Evolutionary conservation across 2,113 vertebrate genomes (phyloP), one percentile per base, ranked within the genome.

Genomic region (Chrysemys picta): DNA sequence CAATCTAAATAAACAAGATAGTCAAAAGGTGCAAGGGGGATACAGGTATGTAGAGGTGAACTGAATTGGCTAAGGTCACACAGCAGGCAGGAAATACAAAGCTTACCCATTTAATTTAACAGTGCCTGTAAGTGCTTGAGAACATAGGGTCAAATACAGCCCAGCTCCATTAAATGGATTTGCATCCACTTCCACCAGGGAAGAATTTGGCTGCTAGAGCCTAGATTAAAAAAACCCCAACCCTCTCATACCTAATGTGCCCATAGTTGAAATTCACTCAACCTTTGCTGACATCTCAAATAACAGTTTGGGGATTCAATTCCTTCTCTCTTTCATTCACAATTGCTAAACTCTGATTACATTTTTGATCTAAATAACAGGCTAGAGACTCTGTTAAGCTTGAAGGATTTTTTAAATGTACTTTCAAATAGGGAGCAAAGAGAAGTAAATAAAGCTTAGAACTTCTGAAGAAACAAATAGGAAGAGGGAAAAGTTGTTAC

Each of bases 121-220:
- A 24, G 4, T 69, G 24, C n/a, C 22, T 88, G 3, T 72, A 76
- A 8, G 21, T 89, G 79, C 80, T 38, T 38, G 25, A 13, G 45
- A 31, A 87, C 83, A 76, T 14, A 94, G 59, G 80, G 35, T 10
- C 78, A 81, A 84, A 65, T 42, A 79, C 38, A 79, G n/a, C 53
- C 87, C 82, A 47, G 4, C 10, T 94, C 89, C 22, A 91, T 91
- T 95, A 93, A 93, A 96, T 95, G 31, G 85, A 91, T 10, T 52
- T 93, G 49, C n/a, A 89, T 57, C 52, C 89, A 86, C 78, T 92
- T 85, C 52, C 6, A 50, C 76, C 82, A 49, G 27, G 93, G 85
- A n/a, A 59, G 6, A 89, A 95, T 88, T 88, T 50, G 59, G n/a
- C 19, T 88, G 12, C 16, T 52, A 47, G 62, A 59, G n/a, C 57